phyloP scores from a whole-genome alignment of 1,140 invertebrate genomes.

The Orussus abietinus region DNA sequence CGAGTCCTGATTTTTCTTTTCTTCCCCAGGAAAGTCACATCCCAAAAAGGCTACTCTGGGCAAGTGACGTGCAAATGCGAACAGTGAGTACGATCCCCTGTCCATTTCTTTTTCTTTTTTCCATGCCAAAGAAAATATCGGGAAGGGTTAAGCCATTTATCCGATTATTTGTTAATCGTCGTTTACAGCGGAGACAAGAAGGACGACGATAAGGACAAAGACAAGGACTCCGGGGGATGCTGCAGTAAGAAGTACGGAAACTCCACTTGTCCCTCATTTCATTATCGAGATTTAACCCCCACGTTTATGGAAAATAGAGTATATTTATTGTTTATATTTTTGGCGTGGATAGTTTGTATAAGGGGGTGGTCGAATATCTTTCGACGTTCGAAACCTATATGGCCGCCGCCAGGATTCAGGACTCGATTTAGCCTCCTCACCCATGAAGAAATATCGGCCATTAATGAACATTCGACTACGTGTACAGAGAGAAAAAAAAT shows the following conservation, averaged over 20 bases:
- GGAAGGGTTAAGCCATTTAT: too few relatives aligned
- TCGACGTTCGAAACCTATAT: constrained; percentile 24
- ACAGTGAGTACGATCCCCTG: constrained; percentile 26
- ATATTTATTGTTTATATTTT: not conserved
- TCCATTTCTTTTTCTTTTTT: too few relatives aligned
- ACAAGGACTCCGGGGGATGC: constrained; percentile 21
- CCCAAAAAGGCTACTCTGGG: constrained; percentile 30
- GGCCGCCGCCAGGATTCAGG: constrained; percentile 18
- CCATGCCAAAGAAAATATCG: too few relatives aligned
- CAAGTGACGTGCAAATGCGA: constrained; percentile 35
- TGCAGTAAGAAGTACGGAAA: constrained; percentile 31
- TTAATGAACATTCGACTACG: constrained; percentile 22
- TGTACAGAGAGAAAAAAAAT: constrained; percentile 27
- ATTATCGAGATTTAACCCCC: too few relatives aligned
- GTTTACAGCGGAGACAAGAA: constrained; percentile 26
- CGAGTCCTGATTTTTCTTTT: not conserved
- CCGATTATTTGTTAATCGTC: too few relatives aligned
- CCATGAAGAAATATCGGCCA: too few relatives aligned
- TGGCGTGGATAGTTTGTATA: too few relatives aligned
- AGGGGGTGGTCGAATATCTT: too few relatives aligned
- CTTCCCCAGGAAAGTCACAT: constrained; percentile 25
- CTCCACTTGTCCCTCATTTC: too few relatives aligned
- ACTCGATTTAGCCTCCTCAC: too few relatives aligned
- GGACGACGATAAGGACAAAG: constrained; percentile 22
- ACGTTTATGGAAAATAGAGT: too few relatives aligned